Evolutionary conservation across 1,140 invertebrate genomes (phyloP), one percentile per base, ranked within the genome.

Genomic region (Nasonia longicornis): DNA sequence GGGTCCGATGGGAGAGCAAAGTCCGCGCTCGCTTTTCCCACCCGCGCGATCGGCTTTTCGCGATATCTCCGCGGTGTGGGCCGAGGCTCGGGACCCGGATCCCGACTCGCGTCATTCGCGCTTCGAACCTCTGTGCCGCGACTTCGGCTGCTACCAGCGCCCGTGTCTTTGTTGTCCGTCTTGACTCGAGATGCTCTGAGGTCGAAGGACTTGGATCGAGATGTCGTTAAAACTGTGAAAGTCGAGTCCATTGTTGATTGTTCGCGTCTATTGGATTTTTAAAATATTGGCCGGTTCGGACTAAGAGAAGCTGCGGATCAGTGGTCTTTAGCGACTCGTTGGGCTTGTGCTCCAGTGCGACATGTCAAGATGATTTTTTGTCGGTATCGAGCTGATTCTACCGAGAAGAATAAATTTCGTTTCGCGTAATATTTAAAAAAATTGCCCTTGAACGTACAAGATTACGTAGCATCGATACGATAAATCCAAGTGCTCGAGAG

Each of bases 1-100:
- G 12, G 10, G 6, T 3, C 2, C 16, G 31, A 35, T 67, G 38
- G 67, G 66, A 77, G 29, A 22, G 35, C n/a, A 16, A 45, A 67
- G 10, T 6, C 42, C 22, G 48, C 77, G 20, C 42, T 80, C 58
- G 8, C 20, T 64, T 80, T 80, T 80, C 78, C 78, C 71, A 74
- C 58, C 71, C 22, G 20, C 45, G 20, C 11, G 2, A 16, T 4
- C 42, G 22, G 20, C 12, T 66, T 80, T 67, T 74, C 69, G 38
- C 77, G 12, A 14, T 73, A 38, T 35, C 67, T 22, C 29, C 1
- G 10, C 64, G 26, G 26, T 58, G 20, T n/a, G 16, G 16, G 42
- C 6, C 10, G 70, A 58, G 29, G n/a, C 71, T 12, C 73, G 14
- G 22, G 20, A 64, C 10, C 10, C 14, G 20, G 69, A 6, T 8